Evolutionary conservation across 2,888 invertebrate genomes (phyloP), one percentile per base, ranked within the genome.

Genomic region (Cyrtodaria siliqua): DNA sequence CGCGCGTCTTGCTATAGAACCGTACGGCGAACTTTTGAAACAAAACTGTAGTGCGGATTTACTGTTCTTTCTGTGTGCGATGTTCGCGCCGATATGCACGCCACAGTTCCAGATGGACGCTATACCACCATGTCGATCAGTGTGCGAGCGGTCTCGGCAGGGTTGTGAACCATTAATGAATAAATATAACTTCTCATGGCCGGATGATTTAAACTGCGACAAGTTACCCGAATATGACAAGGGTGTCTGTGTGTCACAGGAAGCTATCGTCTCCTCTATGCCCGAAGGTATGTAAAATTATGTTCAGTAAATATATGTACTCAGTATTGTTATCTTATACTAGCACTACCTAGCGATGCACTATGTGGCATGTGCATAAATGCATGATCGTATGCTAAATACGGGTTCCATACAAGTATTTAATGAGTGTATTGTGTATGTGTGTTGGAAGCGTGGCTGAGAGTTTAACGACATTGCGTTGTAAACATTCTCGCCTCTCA

Each of bases 21-120:
- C 88, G 56, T 91, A 87, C 67, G 86, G 86, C 53, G 83, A 85
- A 55, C 81, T 91, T 26, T 59, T 91, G 18, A 86, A 86, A 66
- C 86, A 87, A 49, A 87, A 88, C 72, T 91, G 91, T 73, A 90
- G 90, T 72, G 84, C 84, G 38, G 86, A 86, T 56, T 79, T 91
- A 33, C 66, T 89, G 44, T 91, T 91, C 80, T 89, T 89, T 63
- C 85, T 91, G 12, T 91, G 91, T 75, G 85, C 90, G 49, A 87
- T 91, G 82, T 91, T 87, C 76, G 90, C 88, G 4, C 91, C 91
- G 3, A 90, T 91, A 49, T 91, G 91, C 71, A 88, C 90, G 24
- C 83, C 87, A 18, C 83, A 88, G 23, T 88, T 90, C 61, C 87
- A 89, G 67, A 82, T 84, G 14, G 88, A 85, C 33, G 87, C 89